These are phyloP conservation scores for Colinus virginianus DNA, from an alignment of 2,113 vertebrate species.

Conservation along the genomic window DNA sequence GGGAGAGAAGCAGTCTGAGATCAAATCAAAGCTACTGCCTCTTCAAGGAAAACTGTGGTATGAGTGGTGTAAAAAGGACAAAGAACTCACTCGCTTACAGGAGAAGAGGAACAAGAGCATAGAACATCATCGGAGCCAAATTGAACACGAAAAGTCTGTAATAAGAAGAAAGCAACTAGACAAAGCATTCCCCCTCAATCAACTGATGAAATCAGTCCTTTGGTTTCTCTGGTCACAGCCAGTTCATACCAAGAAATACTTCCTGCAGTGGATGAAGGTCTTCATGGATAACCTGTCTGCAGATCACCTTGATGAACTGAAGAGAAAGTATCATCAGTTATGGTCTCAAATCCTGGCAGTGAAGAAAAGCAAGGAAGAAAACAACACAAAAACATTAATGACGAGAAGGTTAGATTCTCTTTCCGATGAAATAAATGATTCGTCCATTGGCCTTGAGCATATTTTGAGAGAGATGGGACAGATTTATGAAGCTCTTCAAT, in stretches of 20 bases:
- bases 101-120: constrained; percentile 67
- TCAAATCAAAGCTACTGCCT: constrained; percentile 74
- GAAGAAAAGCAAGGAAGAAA: constrained; percentile 35
- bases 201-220: constrained; percentile 44
- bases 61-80: constrained; percentile 73
- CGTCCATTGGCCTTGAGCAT: constrained; percentile 77
- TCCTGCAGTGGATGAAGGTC: constrained; percentile 76
- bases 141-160: constrained; percentile 61
- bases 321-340: constrained; percentile 36
- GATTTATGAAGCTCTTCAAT: constrained; percentile 78
- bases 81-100: constrained; percentile 72
- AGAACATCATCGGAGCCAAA: constrained; percentile 58
- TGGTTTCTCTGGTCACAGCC: constrained; percentile 36
- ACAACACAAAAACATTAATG: accelerated
- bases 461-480: constrained; percentile 82
- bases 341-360: constrained; percentile 61
- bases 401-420: constrained; percentile 37
- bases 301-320: constrained; percentile 36
- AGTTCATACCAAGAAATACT: constrained; percentile 68
- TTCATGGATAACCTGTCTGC: constrained; percentile 66
- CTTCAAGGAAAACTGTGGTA: constrained; percentile 74
- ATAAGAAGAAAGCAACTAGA: constrained; percentile 38
- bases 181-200: constrained; percentile 25
- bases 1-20: constrained; percentile 37
- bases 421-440: constrained; percentile 62